Conservation (phyloP, 2,113 vertebrate genomes). For the Pelecanoides urinatrix region DNA sequence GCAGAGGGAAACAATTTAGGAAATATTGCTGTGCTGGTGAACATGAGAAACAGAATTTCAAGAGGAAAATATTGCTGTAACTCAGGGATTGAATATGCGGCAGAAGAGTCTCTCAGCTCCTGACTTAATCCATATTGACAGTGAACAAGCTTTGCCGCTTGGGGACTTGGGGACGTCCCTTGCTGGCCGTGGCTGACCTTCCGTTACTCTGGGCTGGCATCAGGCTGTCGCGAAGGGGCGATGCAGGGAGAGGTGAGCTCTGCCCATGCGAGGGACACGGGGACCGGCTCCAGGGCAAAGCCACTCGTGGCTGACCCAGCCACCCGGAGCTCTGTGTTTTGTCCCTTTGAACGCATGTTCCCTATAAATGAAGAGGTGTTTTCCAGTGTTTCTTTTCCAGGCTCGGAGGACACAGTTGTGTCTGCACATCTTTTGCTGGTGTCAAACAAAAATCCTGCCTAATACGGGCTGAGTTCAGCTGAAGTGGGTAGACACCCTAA, state of each 20-base stretch:
- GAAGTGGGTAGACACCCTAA: neutral
- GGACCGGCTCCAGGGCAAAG: neutral
- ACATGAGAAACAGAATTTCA: neutral
- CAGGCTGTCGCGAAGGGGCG: neutral
- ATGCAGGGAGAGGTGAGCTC: neutral
- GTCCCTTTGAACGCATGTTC: neutral
- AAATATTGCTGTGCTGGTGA: neutral
- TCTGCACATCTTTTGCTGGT: neutral
- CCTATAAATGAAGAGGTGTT: neutral
- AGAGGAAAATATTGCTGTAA: neutral
- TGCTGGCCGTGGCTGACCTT: neutral
- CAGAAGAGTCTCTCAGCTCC: neutral
- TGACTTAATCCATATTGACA: neutral
- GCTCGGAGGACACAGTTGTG: neutral
- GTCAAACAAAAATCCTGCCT: neutral
- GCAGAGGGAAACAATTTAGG: neutral
- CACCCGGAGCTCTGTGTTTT: neutral
- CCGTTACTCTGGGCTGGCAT: neutral
- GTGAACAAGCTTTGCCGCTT: neutral
- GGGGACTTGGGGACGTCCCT: neutral
- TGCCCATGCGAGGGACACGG: rapidly evolving
- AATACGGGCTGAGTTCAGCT: neutral
- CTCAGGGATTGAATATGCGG: neutral
- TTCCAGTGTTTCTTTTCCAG: neutral
- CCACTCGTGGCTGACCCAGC: rapidly evolving